Conservation (phyloP, 2,113 vertebrate species). For the Hemichromis elongatus region DNA sequence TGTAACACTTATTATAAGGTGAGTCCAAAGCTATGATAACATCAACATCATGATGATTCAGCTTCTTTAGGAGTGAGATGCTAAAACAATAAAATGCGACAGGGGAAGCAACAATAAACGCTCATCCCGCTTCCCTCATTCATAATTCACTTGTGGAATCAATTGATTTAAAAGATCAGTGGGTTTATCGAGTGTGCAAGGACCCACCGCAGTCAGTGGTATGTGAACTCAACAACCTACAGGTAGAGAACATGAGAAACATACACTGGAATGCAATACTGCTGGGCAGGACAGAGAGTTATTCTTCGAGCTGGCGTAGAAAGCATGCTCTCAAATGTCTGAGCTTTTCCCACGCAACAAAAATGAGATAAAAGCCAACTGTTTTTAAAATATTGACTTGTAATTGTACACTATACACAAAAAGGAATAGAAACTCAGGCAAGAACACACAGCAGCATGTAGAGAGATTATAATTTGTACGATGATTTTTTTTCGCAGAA, state of each 20-base stretch:
- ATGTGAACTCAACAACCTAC: not conserved
- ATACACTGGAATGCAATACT: not conserved
- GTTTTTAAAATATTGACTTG: not conserved
- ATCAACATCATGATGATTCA: not conserved
- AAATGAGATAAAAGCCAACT: not conserved
- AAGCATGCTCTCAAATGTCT: not conserved
- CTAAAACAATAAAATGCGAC: not conserved
- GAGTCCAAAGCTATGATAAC: not conserved
- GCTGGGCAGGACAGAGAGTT: not conserved
- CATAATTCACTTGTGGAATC: not conserved
- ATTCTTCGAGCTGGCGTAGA: not conserved
- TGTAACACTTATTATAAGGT: not conserved
- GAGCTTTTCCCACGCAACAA: not conserved
- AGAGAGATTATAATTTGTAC: not conserved
- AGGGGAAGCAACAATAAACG: not conserved
- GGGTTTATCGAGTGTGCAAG: not conserved
- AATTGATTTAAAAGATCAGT: not conserved
- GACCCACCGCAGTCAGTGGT: not conserved
- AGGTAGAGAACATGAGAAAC: conserved; percentile 25
- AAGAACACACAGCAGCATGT: not conserved
- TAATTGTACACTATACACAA: not conserved
- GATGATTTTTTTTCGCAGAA: not conserved
- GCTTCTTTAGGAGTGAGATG: not conserved
- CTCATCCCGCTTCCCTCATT: not conserved
- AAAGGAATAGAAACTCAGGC: not conserved